Evolutionary conservation across 1,140 invertebrate species (phyloP).

Genomic region (Drosophila athabasca): DNA sequence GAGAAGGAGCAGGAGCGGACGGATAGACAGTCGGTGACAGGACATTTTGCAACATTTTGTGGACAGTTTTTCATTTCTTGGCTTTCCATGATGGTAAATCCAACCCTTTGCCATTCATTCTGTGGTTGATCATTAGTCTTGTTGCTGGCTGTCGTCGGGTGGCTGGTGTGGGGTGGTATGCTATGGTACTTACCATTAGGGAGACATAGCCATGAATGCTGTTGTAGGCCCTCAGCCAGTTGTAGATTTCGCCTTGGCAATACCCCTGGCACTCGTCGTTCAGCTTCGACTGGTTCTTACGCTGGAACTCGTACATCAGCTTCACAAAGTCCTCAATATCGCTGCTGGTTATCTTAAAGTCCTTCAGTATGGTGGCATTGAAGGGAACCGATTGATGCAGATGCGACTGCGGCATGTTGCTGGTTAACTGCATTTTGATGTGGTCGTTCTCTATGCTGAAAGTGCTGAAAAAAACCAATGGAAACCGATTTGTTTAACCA

Average conservation of each 20-base stretch:
- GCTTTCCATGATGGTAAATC: constrained; percentile 1
- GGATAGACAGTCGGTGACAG: background rate
- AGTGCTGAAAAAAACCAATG: no score
- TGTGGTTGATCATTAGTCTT: constrained; percentile 1
- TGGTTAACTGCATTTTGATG: constrained; percentile 48
- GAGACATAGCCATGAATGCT: constrained; percentile 79
- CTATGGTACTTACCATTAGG: constrained; percentile 68
- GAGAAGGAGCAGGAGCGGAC: constrained; percentile 10
- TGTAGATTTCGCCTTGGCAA: constrained; percentile 74
- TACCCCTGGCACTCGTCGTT: constrained; percentile 66
- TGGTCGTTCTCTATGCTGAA: no score
- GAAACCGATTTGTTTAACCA: no score
- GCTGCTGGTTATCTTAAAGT: constrained; percentile 32
- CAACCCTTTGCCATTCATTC: background rate
- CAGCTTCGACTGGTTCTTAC: constrained; percentile 45
- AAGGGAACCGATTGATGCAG: constrained; percentile 9
- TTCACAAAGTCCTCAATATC: constrained; percentile 61
- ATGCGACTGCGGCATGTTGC: constrained; percentile 29
- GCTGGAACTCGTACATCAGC: constrained; percentile 39
- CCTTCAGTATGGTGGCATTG: constrained; percentile 47
- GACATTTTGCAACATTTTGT: constrained; percentile 13
- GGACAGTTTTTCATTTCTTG: constrained; percentile 15
- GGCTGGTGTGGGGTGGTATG: no score
- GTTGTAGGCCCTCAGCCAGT: constrained; percentile 69
- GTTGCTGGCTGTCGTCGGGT: no score